phyloP scores from a whole-genome alignment of 2,797 vertebrate species.

The Hyperoplus immaculatus region DNA sequence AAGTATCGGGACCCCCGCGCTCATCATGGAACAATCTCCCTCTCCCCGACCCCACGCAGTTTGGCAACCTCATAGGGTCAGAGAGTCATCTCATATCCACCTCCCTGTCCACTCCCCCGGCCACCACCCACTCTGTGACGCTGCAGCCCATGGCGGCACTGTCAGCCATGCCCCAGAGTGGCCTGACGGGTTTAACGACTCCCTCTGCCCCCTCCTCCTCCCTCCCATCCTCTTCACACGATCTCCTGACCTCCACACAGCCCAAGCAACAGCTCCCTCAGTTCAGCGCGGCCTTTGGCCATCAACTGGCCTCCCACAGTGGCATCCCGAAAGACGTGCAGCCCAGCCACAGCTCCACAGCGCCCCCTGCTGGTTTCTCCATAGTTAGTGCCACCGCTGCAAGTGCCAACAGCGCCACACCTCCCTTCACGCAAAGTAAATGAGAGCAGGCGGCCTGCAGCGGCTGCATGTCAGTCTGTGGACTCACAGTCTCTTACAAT shows the following conservation, averaged over 20 bases:
- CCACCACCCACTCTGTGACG: constrained; percentile 93
- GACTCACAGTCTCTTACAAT: constrained; percentile 62
- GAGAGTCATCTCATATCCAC: constrained; percentile 98
- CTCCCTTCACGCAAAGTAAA: constrained; percentile 92
- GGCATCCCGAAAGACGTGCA: constrained; percentile 99
- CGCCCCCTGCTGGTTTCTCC: constrained; percentile 95
- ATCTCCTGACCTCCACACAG: constrained; percentile 92
- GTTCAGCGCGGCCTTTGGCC: constrained; percentile 98
- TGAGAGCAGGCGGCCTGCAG: constrained; percentile 74
- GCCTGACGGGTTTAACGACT: constrained; percentile 85
- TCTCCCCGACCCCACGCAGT: constrained; percentile 92
- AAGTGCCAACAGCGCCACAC: constrained; percentile 92
- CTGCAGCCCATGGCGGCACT: constrained; percentile 96
- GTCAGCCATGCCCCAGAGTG: constrained; percentile 94
- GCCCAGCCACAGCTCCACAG: constrained; percentile 99
- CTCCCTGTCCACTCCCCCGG: constrained; percentile 95
- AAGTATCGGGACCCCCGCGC: constrained; percentile 92
- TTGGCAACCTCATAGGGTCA: constrained; percentile 93
- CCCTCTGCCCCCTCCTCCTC: constrained; percentile 88
- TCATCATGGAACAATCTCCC: constrained; percentile 95
- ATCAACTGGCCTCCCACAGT: constrained; percentile 98
- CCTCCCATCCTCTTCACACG: constrained; percentile 88
- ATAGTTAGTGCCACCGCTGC: constrained; percentile 95
- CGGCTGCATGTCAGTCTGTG: constrained; percentile 44
- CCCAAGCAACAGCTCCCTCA: constrained; percentile 98